These are phyloP conservation scores for Physocephala rufipes DNA, from an alignment of 2,888 invertebrate genomes.

Conservation along the genomic window DNA sequence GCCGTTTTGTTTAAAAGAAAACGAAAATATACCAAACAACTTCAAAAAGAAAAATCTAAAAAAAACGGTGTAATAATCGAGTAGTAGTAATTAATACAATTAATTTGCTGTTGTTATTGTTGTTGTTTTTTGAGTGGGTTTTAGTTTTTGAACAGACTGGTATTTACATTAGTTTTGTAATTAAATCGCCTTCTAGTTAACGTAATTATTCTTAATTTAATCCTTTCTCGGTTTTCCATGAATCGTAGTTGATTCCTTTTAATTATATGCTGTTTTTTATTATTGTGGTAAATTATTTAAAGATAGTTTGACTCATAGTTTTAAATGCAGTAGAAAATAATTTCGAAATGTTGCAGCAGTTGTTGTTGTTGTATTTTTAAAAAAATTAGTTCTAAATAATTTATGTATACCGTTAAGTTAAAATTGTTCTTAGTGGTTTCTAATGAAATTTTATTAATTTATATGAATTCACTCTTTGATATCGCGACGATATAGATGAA, in stretches of 20 bases:
- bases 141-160: background rate
- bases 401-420: background rate
- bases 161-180: conserved; percentile 17
- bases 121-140: background rate
- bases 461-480: no score
- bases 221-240: no score
- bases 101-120: conserved; percentile 22
- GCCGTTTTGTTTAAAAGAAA: background rate
- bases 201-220: conserved; percentile 5
- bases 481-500: no score
- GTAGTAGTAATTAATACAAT: conserved; percentile 19
- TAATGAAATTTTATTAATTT: no score
- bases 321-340: no score
- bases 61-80: background rate
- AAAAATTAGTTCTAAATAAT: conserved; percentile 8
- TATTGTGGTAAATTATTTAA: background rate
- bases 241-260: background rate
- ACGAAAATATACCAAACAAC: background rate
- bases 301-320: no score
- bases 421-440: no score
- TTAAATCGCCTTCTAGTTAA: conserved; percentile 8
- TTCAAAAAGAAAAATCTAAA: background rate
- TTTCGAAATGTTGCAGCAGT: no score
- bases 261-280: background rate
- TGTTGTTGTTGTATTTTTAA: background rate